Evolutionary conservation across 2,888 invertebrate species (phyloP).

Genomic region (Xestia sexstrigata): DNA sequence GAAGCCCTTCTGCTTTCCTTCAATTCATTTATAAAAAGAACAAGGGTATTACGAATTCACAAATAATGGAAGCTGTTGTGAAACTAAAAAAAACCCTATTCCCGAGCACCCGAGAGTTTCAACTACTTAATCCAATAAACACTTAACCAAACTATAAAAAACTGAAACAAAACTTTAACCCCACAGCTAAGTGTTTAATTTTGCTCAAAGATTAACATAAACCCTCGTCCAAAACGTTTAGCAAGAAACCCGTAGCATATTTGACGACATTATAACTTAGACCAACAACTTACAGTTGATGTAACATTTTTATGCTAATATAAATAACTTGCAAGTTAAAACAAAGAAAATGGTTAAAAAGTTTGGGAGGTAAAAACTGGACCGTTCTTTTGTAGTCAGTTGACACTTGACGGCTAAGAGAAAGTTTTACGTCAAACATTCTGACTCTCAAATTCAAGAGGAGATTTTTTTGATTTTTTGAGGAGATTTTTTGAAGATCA

Average conservation of each 20-base stretch:
- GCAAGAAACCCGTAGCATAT: conserved; percentile 51
- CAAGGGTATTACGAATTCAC: background rate
- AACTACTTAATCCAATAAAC: conserved; percentile 3
- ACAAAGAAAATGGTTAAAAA: conserved; percentile 42
- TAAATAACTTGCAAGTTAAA: conserved; percentile 42
- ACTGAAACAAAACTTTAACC: conserved; percentile 4
- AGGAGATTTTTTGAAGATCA: background rate
- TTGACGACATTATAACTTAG: conserved; percentile 53
- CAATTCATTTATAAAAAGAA: background rate
- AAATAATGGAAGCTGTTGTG: background rate
- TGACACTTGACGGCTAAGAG: conserved; percentile 1
- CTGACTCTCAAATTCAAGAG: background rate
- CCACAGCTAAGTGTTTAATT: conserved; percentile 42
- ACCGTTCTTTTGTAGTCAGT: conserved; percentile 1
- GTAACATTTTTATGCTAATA: conserved; percentile 56
- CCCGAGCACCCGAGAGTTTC: background rate
- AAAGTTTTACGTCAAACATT: background rate
- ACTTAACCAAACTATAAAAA: conserved; percentile 8
- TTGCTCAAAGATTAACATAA: conserved; percentile 46
- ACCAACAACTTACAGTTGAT: conserved; percentile 47
- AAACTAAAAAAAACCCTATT: background rate
- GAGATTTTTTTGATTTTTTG: background rate
- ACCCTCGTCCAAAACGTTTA: conserved; percentile 29
- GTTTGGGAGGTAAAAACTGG: conserved; percentile 13
- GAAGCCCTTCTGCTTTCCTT: background rate